Evolutionary conservation across 64 coral and sea anemone species (phyloP), one percentile per base, ranked within the genome.

Genomic region (Pachyseris speciosa): DNA sequence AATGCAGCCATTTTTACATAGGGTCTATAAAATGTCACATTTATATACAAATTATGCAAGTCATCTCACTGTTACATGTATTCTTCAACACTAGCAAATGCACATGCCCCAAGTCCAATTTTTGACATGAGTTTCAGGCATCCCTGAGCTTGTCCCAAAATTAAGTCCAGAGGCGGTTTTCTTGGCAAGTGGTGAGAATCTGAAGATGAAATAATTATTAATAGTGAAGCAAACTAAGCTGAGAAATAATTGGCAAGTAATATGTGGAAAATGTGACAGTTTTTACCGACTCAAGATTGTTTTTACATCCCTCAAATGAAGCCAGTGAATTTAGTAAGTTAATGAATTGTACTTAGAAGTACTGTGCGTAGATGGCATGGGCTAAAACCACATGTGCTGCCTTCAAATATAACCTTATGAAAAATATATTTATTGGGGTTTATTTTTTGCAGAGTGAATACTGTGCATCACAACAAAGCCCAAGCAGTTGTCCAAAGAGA

Each of bases 51-150:
- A 71, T 7, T 79, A 36, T 22, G 9, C 4, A 39, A 37, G 22
- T 55, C 30, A 37, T 22, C 13, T 20, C 38, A 42, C 7, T 81
- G 51, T 81, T 81, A 81, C 77, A 81, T 81, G 77, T 81, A 93
- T 44, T 90, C 94, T 69, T 99, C 97, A 78, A 99, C 86, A 87
- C 93, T 99, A 34, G 97, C 93, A 84, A 99, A 99, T 37, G 94
- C 97, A 78, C 97, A 99, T 2, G 97, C 97, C 32, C 97, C 97
- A 75, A 99, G 90, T 52, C 94, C 90, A 57, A 37, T 78, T 50
- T 99, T 95, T 74, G 97, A 89, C 97, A 99, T 99, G 16, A 95
- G 55, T 81, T 95, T 99, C 22, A 99, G 75, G 72, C 94, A 99
- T 74, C 95, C 97, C 30, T 95, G 86, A 71, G 97, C 86, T 28